Evolutionary conservation across 2,888 invertebrate genomes (phyloP).

Genomic region (Amphipoea oculea): DNA sequence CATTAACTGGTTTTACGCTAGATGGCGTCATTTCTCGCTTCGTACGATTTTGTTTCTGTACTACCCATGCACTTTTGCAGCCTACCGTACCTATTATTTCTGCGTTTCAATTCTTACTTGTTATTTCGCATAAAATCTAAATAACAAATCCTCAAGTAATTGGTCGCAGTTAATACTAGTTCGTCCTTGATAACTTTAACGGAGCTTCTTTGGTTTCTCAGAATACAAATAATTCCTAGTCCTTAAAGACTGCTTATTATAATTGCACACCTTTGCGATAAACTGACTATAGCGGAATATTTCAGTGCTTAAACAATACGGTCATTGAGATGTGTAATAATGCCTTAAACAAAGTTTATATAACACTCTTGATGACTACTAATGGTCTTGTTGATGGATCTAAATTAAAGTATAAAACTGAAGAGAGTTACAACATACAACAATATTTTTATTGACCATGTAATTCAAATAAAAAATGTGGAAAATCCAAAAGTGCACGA

Average conservation of each 20-base stretch:
- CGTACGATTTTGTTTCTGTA: too few species aligned
- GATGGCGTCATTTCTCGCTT: too few species aligned
- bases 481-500: too few species aligned
- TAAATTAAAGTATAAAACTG: constrained; percentile 6
- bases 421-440: background rate
- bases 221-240: constrained; percentile 7
- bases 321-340: background rate
- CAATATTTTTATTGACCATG: background rate
- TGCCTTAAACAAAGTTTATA: background rate
- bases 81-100: background rate
- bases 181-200: background rate
- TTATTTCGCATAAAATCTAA: background rate
- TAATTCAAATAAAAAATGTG: constrained; percentile 8
- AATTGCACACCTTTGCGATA: background rate
- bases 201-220: background rate
- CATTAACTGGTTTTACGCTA: too few species aligned
- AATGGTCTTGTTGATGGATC: background rate
- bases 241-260: background rate
- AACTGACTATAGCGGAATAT: background rate
- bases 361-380: background rate
- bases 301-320: background rate
- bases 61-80: too few species aligned
- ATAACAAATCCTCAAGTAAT: background rate
- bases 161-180: constrained; percentile 2
- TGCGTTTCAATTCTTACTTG: background rate